Conservation (phyloP, 2,888 invertebrate species). For the Spilarctia lutea region DNA sequence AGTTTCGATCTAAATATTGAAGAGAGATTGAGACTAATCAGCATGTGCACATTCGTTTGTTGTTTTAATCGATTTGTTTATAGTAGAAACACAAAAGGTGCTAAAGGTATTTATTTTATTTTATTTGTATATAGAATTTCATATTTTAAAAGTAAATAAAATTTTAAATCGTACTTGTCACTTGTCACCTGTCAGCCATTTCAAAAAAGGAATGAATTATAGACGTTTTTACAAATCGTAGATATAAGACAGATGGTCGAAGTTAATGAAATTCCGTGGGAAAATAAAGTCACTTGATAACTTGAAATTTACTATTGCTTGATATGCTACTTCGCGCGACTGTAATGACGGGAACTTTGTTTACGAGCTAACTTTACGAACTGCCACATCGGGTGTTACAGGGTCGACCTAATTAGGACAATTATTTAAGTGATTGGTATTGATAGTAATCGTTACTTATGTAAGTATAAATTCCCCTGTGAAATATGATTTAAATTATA, state of each 20-base stretch:
- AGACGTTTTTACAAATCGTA: background rate
- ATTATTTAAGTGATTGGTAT: background rate
- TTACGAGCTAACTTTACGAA: background rate
- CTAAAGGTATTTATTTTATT: background rate
- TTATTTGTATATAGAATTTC: background rate
- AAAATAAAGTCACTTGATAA: background rate
- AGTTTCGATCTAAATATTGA: background rate
- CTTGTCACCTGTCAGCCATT: background rate
- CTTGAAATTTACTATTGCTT: background rate
- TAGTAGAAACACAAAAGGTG: background rate
- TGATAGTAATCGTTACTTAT: background rate
- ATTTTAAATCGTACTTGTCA: background rate
- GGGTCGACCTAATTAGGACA: background rate
- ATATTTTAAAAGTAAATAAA: background rate
- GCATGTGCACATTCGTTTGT: background rate
- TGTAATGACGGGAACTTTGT: background rate
- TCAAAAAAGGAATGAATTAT: background rate
- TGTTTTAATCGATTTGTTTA: background rate
- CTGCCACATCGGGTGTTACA: background rate
- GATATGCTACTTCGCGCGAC: background rate
- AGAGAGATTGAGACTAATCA: too few relatives aligned
- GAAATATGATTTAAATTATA: background rate
- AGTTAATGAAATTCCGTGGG: slow-evolving; percentile 1
- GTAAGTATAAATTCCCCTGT: background rate
- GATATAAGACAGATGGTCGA: background rate